phyloP scores from a whole-genome alignment of 2,113 vertebrate species.

The Brachyistius frenatus region DNA sequence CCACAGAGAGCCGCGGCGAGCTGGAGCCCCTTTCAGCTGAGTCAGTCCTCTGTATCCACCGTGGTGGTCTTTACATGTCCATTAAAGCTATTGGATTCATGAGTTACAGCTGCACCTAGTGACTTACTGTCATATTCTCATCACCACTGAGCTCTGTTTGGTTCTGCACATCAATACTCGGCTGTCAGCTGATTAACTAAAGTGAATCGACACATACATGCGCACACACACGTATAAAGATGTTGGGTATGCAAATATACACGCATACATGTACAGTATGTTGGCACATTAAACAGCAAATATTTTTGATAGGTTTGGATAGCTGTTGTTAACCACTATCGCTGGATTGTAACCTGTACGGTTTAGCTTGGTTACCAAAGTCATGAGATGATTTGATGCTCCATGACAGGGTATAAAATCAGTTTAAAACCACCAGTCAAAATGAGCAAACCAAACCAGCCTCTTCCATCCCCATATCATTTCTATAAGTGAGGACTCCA shows the following conservation, averaged over 20 bases:
- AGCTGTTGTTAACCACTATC: background rate
- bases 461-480: background rate
- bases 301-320: background rate
- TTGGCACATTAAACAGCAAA: background rate
- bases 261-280: background rate
- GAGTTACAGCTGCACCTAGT: slow-evolving; percentile 65
- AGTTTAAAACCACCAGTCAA: slow-evolving; percentile 44
- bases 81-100: slow-evolving; percentile 74
- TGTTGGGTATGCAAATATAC: background rate
- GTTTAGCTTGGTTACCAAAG: slow-evolving; percentile 12
- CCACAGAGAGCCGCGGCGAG: background rate
- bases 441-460: slow-evolving; percentile 33
- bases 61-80: slow-evolving; percentile 70
- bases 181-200: slow-evolving; percentile 71
- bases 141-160: slow-evolving; percentile 64
- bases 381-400: slow-evolving; percentile 31
- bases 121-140: slow-evolving; percentile 76
- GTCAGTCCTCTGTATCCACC: slow-evolving; percentile 63
- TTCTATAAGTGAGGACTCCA: slow-evolving; percentile 27
- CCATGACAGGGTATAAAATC: slow-evolving; percentile 17
- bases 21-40: slow-evolving; percentile 56
- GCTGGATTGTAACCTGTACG: slow-evolving; percentile 16
- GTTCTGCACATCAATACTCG: slow-evolving; percentile 60
- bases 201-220: slow-evolving; percentile 55
- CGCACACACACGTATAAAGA: background rate